These are phyloP conservation scores for Xanthorhoe spadicearia DNA, from an alignment of 2,888 invertebrate species.

Conservation along the genomic window DNA sequence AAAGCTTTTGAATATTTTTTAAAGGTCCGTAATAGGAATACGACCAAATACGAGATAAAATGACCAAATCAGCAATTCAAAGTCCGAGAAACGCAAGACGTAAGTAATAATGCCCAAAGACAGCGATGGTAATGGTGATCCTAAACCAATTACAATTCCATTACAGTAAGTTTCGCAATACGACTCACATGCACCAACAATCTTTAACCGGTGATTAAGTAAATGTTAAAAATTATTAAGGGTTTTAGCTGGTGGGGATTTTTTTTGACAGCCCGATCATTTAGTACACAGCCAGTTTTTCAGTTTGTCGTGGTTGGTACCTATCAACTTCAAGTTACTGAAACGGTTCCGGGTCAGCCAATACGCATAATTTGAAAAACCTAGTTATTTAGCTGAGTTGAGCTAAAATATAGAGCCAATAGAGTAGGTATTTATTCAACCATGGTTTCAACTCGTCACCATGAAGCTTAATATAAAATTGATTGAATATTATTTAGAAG, in stretches of 20 bases:
- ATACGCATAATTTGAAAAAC: too few species aligned
- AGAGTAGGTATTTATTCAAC: too few species aligned
- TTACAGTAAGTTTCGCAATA: conserved; percentile 5
- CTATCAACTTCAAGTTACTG: too few species aligned
- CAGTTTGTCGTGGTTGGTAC: too few species aligned
- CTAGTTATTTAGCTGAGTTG: background rate
- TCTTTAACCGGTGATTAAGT: background rate
- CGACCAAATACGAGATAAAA: background rate
- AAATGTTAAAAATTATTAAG: background rate
- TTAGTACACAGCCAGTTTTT: too few species aligned
- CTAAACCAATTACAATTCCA: conserved; percentile 9
- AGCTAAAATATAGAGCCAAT: too few species aligned
- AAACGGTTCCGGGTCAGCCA: too few species aligned
- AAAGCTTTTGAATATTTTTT: background rate
- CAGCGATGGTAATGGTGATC: conserved; percentile 5
- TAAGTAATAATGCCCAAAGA: conserved; percentile 11
- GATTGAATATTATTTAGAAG: too few species aligned
- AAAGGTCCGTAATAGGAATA: background rate
- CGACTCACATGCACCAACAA: background rate
- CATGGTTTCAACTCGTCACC: too few species aligned
- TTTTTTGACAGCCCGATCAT: too few species aligned
- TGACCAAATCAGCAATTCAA: background rate
- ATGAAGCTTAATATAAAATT: too few species aligned
- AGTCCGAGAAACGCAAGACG: conserved; percentile 1
- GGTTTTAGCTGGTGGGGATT: too few species aligned